These are phyloP conservation scores for Parascotia fuliginaria DNA, from an alignment of 2,888 invertebrate genomes.

Conservation along the genomic window DNA sequence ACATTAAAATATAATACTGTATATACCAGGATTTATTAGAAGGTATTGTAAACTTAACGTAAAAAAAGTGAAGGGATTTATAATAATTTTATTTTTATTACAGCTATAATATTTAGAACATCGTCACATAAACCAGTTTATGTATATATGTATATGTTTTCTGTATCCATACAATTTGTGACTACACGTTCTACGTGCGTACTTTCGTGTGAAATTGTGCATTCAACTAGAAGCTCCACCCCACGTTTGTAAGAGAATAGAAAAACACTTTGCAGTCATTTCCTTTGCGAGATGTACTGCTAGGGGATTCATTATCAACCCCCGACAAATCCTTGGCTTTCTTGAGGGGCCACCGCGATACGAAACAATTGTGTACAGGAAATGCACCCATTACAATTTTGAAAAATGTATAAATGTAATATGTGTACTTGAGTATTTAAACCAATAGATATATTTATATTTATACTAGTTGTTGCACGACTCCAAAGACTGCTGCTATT, in stretches of 20 bases:
- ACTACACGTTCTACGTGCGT: constrained; percentile 1
- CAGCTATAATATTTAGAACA: too few species aligned
- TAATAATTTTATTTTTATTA: too few species aligned
- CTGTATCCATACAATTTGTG: not conserved
- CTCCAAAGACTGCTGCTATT: too few species aligned
- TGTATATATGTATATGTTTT: too few species aligned
- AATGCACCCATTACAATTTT: constrained; percentile 37
- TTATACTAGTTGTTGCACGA: too few species aligned
- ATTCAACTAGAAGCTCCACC: constrained; percentile 49
- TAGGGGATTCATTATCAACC: constrained; percentile 82
- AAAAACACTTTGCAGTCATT: constrained; percentile 83
- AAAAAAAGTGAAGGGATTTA: too few species aligned
- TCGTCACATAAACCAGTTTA: too few species aligned
- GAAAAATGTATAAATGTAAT: constrained; percentile 1
- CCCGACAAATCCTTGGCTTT: constrained; percentile 74
- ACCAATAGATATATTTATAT: not conserved
- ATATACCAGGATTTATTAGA: too few species aligned
- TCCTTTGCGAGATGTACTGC: constrained; percentile 78
- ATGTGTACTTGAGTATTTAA: not conserved
- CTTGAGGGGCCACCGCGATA: constrained; percentile 52
- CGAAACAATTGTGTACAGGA: constrained; percentile 39
- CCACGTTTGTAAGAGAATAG: constrained; percentile 67
- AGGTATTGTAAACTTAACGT: too few species aligned
- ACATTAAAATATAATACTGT: not conserved
- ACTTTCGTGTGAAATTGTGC: constrained; percentile 36